Evolutionary conservation across 1,140 invertebrate genomes (phyloP).

Genomic region (Grapholita molesta): DNA sequence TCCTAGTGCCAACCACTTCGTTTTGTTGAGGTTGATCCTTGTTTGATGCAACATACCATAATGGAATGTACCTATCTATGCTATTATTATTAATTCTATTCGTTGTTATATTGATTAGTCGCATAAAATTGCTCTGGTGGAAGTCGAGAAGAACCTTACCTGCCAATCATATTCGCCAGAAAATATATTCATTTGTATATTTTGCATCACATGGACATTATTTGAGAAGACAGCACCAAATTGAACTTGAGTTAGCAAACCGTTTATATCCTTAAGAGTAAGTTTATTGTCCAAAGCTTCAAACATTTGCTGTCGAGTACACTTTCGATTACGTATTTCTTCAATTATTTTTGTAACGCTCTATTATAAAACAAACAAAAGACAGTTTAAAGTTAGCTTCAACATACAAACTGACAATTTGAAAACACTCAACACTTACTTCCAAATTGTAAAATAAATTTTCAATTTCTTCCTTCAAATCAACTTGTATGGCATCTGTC

Average conservation of each 20-base stretch:
- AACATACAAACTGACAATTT: neutral
- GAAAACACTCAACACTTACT: neutral
- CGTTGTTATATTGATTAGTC: too few species aligned
- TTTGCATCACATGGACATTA: neutral
- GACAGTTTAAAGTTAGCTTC: too few species aligned
- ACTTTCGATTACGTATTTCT: neutral
- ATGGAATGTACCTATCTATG: too few species aligned
- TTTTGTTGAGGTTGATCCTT: too few species aligned
- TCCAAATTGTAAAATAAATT: neutral
- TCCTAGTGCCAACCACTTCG: too few species aligned
- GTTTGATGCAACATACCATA: too few species aligned
- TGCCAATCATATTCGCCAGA: slow-evolving; percentile 1
- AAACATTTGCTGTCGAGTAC: neutral
- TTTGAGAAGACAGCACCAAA: neutral
- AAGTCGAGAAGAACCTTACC: slow-evolving; percentile 3
- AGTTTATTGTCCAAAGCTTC: neutral
- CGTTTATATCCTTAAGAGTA: neutral
- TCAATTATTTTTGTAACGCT: neutral
- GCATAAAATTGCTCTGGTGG: too few species aligned
- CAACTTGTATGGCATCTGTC: neutral
- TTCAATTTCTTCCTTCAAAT: neutral
- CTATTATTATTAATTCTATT: too few species aligned
- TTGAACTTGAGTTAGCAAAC: neutral
- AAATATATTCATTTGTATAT: neutral
- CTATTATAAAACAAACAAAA: neutral